Conservation (phyloP, 1,140 invertebrate genomes). For the Steinernema feltiae region DNA sequence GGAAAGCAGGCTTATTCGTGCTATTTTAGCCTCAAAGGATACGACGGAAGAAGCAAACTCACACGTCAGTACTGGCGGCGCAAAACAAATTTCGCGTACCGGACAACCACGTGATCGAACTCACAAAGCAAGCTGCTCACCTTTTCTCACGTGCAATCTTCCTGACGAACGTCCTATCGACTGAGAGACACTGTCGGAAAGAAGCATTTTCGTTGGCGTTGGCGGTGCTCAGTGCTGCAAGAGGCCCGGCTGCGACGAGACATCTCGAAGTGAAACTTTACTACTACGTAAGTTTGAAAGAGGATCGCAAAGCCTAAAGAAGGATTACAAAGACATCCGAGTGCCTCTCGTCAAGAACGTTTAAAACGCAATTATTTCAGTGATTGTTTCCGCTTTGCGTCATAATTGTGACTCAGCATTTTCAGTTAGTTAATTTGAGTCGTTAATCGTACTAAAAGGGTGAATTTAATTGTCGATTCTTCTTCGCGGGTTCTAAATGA, state of each 20-base stretch:
- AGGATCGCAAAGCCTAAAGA: too few species aligned
- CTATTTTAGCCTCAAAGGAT: neutral
- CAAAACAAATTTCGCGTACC: neutral
- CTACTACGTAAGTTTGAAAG: constrained; percentile 2
- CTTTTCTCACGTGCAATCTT: neutral
- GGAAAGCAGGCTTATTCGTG: neutral
- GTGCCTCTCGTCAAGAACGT: too few species aligned
- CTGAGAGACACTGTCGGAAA: neutral
- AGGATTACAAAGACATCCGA: too few species aligned
- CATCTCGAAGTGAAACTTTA: neutral
- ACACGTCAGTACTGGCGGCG: neutral
- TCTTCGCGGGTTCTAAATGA: too few species aligned
- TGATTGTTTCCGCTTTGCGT: too few species aligned
- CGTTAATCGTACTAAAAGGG: too few species aligned
- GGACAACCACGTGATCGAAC: neutral
- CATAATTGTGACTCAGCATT: too few species aligned
- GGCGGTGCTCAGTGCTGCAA: neutral
- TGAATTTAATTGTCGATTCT: too few species aligned
- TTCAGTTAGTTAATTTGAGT: too few species aligned
- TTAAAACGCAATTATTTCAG: too few species aligned
- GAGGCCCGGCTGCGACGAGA: neutral
- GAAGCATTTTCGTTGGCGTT: neutral
- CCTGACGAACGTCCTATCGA: neutral
- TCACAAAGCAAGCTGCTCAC: neutral
- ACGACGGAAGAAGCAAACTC: neutral